Evolutionary conservation across 2,797 vertebrate species (phyloP).

Genomic region (Notamacropus eugenii): DNA sequence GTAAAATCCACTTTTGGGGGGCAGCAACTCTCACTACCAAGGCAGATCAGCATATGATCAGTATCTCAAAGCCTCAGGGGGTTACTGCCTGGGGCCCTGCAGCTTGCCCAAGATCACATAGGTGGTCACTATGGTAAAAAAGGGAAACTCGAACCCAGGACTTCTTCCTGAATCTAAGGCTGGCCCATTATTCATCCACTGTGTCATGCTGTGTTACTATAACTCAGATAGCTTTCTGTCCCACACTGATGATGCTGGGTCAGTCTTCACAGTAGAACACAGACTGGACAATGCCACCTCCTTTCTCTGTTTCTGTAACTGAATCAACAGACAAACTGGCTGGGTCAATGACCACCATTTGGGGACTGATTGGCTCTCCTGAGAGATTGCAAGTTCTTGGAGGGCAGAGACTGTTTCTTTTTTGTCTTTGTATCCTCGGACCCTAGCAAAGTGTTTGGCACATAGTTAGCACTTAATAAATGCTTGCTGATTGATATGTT

Average conservation of each 20-base stretch:
- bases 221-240: fast-evolving
- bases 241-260: fast-evolving
- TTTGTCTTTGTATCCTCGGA: background rate
- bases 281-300: background rate
- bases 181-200: background rate
- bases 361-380: background rate
- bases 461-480: background rate
- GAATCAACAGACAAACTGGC: background rate
- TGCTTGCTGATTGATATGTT: background rate
- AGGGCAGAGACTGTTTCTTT: background rate
- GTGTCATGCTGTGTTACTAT: fast-evolving
- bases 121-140: background rate
- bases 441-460: background rate
- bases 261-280: background rate
- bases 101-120: background rate
- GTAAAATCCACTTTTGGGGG: background rate
- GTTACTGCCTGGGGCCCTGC: background rate
- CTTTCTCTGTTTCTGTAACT: background rate
- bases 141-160: background rate
- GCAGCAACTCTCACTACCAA: background rate
- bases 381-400: background rate
- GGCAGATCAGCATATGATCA: background rate
- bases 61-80: background rate
- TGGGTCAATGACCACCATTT: background rate
- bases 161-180: background rate